phyloP scores from a whole-genome alignment of 2,888 invertebrate genomes.

The Leucozona laternaria region DNA sequence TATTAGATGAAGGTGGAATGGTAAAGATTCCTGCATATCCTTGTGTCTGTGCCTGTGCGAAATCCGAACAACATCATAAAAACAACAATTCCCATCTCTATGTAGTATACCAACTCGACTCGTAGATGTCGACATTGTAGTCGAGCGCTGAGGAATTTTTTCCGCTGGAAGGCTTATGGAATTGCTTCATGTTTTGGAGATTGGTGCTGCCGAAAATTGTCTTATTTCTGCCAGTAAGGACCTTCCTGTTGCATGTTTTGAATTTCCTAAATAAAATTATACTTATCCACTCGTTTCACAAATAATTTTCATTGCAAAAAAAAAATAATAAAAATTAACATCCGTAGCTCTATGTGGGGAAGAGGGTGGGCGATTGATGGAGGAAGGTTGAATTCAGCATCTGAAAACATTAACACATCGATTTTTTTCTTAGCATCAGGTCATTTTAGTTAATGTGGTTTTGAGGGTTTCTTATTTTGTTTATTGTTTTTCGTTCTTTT shows the following conservation, averaged over 20 bases:
- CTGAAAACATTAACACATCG: not conserved
- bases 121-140: not conserved
- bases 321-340: not conserved
- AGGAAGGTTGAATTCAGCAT: not conserved
- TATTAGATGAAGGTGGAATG: not conserved
- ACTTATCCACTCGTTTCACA: not conserved
- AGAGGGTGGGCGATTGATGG: no score
- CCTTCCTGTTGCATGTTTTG: constrained; percentile 53
- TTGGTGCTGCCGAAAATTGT: not conserved
- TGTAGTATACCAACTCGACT: not conserved
- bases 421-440: constrained; percentile 16
- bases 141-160: not conserved
- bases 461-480: constrained; percentile 15
- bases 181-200: constrained; percentile 10
- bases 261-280: constrained; percentile 55
- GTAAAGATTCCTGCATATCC: constrained; percentile 14
- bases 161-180: not conserved
- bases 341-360: not conserved
- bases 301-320: constrained; percentile 35
- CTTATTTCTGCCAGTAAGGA: constrained; percentile 18
- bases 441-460: constrained; percentile 50
- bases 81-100: not conserved
- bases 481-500: not conserved
- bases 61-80: constrained; percentile 42
- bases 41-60: constrained; percentile 16